Conservation (phyloP, 2,797 vertebrate genomes). For the Tokudaia tokunoshimensis region DNA sequence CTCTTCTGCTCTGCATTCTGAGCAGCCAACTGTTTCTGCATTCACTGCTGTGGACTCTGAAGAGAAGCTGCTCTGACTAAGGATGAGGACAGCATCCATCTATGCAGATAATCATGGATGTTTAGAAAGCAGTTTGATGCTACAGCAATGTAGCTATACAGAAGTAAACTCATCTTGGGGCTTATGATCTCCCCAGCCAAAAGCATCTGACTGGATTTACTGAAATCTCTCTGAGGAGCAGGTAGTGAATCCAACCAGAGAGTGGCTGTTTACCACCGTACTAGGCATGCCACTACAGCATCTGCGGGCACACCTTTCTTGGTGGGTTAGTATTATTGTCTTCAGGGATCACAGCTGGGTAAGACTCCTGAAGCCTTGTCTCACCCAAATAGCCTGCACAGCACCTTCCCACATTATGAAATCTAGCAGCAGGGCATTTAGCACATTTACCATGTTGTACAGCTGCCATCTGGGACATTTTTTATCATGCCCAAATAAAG, state of each 20-base stretch:
- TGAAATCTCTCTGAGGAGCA: not conserved
- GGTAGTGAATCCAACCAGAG: not conserved
- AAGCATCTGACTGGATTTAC: not conserved
- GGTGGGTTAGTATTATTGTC: too few relatives aligned
- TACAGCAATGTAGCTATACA: not conserved
- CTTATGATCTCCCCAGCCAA: not conserved
- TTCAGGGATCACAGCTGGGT: not conserved
- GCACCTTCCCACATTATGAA: not conserved
- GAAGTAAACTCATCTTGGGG: not conserved
- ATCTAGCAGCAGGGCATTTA: not conserved
- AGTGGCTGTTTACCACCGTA: not conserved
- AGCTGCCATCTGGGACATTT: not conserved
- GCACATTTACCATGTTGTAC: not conserved
- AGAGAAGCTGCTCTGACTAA: not conserved
- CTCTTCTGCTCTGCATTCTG: not conserved
- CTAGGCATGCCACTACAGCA: not conserved
- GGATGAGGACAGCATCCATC: not conserved
- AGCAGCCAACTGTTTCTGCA: not conserved
- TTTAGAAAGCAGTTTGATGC: not conserved
- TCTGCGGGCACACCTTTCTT: not conserved
- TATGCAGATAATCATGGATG: not conserved
- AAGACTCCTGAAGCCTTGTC: not conserved
- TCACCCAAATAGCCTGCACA: not conserved
- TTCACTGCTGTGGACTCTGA: not conserved
- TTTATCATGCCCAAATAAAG: slow-evolving; percentile 19